A percentile compares a stretch with the other conserved stretches of the same genome.
Evolutionary conservation across 1,140 invertebrate genomes (phyloP).

Genomic region (Hyles vespertilio): DNA sequence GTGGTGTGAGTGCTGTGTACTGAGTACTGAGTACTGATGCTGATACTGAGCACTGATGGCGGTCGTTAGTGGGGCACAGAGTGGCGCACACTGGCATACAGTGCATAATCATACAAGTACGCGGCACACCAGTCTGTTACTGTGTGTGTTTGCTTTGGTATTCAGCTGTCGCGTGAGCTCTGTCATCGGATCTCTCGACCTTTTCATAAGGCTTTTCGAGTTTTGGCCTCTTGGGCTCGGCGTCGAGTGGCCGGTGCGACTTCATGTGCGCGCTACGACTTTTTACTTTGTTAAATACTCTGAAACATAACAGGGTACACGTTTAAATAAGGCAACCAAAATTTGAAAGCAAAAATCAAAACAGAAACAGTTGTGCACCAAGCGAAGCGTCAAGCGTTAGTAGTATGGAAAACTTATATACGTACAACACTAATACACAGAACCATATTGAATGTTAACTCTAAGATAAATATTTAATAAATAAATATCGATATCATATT

Average conservation of each 20-base stretch:
- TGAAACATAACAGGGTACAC: constrained; percentile 78
- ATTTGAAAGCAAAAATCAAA: constrained; percentile 35
- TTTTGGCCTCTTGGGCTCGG: constrained; percentile 77
- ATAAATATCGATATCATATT: constrained; percentile 43
- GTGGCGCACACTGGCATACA: constrained; percentile 5
- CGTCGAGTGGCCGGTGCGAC: constrained; percentile 90
- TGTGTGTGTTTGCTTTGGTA: constrained; percentile 58
- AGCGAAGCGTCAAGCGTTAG: constrained; percentile 56
- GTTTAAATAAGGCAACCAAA: constrained; percentile 63
- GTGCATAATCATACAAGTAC: not conserved
- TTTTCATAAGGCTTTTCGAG: constrained; percentile 76
- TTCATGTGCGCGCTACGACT: constrained; percentile 99
- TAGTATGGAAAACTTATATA: constrained; percentile 41
- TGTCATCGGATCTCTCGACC: constrained; percentile 69
- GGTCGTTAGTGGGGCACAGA: constrained; percentile 17
- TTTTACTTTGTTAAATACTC: constrained; percentile 98
- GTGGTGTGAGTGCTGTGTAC: constrained; percentile 23
- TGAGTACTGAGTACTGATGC: too few relatives aligned
- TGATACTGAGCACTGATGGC: constrained; percentile 3
- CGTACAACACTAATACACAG: constrained; percentile 47
- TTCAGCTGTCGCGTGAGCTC: constrained; percentile 62
- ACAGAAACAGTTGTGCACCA: constrained; percentile 42
- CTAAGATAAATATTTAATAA: constrained; percentile 43
- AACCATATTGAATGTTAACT: constrained; percentile 36
- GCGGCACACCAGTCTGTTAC: constrained; percentile 41